Evolutionary conservation across 1,140 invertebrate genomes (phyloP), one percentile per base, ranked within the genome.

Genomic region (Sipha flava): DNA sequence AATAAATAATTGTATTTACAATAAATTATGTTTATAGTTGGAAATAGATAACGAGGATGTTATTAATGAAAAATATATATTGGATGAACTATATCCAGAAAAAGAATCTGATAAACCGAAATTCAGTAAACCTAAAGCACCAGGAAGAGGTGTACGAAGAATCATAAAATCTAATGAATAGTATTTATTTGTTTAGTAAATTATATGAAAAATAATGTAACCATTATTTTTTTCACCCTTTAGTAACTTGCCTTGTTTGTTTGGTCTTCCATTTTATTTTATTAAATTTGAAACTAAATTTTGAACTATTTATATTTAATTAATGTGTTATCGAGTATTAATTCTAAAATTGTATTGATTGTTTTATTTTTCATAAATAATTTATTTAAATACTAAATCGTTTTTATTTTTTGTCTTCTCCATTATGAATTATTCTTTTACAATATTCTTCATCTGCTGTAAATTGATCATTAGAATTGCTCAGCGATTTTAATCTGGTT

Each of bases 71-170:
- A 91, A 93, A 81, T 97, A 90, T 86, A 87, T 99, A 9, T 90
- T 94, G 85, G 95, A 97, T 82, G 95, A 98, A 87, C 89, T 99
- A 80, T 95, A 98, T 87, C 97, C 97, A 10, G 96, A 95, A 85
- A 92, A 93, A 84, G 95, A 93, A 86, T 89, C 96, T 59, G 92
- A 95, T 85, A 89, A 92, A 82, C 94, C 93, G 40, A 94, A 95
- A 82, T 98, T 98, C 88, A 93, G 93, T 34, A 97, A 97, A 87
- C 96, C 96, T 14, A 97, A 96, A 87, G 95, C 96, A 81, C 93
- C 94, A 4, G 93, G 93, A 83, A 88, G 96, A 83, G 96, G 96
- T 59, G 94, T 95, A 10, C 95, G 95, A 86, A 88, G 95, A 81
- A 89, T 97, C 81, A 96, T 94, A 72, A 95, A 93, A 87, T 84